Percentiles rank a stretch among this genome's conserved stretches.
Conservation (phyloP, 2,888 invertebrate genomes). For the Marronus borbonicus region DNA sequence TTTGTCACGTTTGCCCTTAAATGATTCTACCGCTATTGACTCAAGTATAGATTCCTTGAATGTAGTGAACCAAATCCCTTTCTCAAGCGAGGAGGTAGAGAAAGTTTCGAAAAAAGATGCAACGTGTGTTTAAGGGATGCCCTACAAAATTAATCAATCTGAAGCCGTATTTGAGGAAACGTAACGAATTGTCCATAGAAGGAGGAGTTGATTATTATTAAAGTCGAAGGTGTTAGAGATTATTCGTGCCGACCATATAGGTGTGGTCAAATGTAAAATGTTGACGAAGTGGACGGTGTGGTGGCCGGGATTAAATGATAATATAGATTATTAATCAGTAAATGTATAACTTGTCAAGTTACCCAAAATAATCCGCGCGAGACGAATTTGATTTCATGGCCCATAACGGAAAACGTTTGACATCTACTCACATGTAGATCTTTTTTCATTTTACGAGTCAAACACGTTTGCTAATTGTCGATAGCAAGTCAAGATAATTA, state of each 20-base stretch:
- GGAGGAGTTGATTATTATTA: constrained; percentile 25
- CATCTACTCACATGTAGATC: not conserved
- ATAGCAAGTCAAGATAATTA: constrained; percentile 55
- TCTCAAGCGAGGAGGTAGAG: not conserved
- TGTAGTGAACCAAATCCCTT: not conserved
- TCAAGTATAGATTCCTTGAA: not conserved
- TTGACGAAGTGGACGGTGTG: not conserved
- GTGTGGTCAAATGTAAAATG: constrained; percentile 37
- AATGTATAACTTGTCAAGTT: constrained; percentile 37
- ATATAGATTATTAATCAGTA: constrained; percentile 34
- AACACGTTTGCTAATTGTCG: constrained; percentile 38
- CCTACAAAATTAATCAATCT: not conserved
- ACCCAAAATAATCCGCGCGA: not conserved
- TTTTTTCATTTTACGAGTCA: constrained; percentile 51
- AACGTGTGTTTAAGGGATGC: not conserved
- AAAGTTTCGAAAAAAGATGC: not conserved
- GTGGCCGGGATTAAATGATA: constrained; percentile 34
- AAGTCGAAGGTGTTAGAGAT: constrained; percentile 8
- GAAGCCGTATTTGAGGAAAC: constrained; percentile 6
- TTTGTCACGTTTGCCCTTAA: not conserved
- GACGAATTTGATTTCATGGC: constrained; percentile 18
- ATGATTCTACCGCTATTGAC: not conserved
- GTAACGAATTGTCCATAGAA: constrained; percentile 19
- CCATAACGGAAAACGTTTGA: constrained; percentile 29
- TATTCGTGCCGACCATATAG: constrained; percentile 42